These are phyloP conservation scores for Neolamprologus sp. DNA, from an alignment of 2,113 vertebrate species.

Conservation along the genomic window DNA sequence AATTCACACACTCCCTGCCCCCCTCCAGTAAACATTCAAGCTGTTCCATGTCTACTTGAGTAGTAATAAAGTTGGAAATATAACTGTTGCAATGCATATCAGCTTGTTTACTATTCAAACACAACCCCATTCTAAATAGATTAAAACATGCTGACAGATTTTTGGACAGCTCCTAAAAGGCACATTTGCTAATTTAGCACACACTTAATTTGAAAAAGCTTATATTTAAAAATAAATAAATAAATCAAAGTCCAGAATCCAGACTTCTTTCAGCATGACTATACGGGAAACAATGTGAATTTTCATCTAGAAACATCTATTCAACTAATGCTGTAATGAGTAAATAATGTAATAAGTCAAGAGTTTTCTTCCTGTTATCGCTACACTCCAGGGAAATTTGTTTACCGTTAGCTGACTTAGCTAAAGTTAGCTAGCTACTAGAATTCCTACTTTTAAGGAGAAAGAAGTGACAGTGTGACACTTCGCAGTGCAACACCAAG, in stretches of 20 bases:
- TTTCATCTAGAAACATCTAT: background rate
- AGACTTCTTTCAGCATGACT: background rate
- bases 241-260: background rate
- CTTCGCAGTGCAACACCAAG: background rate
- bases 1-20: background rate
- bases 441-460: background rate
- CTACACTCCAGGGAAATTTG: background rate
- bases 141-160: background rate
- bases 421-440: slow-evolving; percentile 35
- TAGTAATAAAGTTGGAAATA: background rate
- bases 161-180: background rate
- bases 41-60: background rate
- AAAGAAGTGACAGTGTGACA: background rate
- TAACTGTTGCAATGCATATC: background rate
- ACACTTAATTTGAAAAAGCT: background rate
- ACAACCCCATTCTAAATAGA: background rate
- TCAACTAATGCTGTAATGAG: background rate
- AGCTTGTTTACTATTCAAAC: background rate
- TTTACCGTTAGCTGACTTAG: slow-evolving; percentile 35
- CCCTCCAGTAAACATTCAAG: background rate
- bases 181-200: background rate
- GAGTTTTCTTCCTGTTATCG: background rate
- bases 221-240: background rate
- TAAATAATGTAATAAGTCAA: background rate
- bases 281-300: background rate